Evolutionary conservation across 2,797 vertebrate genomes (phyloP).

Genomic region (Darevskia mixta): DNA sequence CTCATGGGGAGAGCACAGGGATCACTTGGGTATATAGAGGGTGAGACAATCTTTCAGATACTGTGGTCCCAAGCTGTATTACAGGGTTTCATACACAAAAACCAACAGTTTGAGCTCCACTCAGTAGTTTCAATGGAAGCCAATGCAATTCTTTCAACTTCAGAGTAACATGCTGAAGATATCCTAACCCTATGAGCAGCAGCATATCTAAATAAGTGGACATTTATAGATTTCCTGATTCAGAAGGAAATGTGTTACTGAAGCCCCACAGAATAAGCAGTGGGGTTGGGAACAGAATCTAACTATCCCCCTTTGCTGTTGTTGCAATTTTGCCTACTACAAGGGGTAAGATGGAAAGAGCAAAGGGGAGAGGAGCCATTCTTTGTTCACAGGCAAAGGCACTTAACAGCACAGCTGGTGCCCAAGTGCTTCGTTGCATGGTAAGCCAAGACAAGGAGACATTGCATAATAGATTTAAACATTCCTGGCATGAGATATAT

Average conservation of each 20-base stretch:
- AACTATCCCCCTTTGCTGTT: background rate
- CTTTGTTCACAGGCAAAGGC: rapidly evolving
- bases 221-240: background rate
- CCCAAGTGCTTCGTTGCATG: background rate
- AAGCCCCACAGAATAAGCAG: background rate
- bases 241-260: no score
- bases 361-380: background rate
- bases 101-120: no score
- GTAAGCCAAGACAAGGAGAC: constrained; percentile 10
- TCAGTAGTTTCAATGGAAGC: no score
- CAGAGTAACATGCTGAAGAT: no score
- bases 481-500: constrained; percentile 5
- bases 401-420: background rate
- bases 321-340: background rate
- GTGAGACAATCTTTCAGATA: no score
- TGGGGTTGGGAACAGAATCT: background rate
- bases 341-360: background rate
- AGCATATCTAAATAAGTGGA: background rate
- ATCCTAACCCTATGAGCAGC: no score
- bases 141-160: no score
- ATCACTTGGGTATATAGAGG: no score
- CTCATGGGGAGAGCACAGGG: no score
- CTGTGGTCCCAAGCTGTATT: no score
- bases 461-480: background rate
- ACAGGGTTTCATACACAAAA: no score